These are phyloP conservation scores for Drosophila ercepeae DNA, from an alignment of 1,140 invertebrate species.

Conservation along the genomic window DNA sequence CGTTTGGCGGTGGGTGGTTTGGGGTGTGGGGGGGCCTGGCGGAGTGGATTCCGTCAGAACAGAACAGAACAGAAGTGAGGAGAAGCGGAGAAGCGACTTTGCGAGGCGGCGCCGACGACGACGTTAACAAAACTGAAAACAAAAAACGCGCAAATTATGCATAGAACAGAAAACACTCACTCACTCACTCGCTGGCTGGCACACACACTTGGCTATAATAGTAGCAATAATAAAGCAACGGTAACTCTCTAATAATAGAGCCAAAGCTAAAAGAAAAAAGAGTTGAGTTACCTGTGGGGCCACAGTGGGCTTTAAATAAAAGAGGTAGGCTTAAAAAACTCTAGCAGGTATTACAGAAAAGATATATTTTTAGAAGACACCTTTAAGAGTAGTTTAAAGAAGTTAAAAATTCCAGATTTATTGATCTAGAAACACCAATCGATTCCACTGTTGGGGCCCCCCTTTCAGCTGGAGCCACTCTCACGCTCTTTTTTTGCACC, in stretches of 20 bases:
- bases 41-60: too few species aligned
- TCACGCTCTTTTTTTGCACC: constrained; percentile 28
- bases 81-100: constrained; percentile 38
- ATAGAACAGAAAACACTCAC: constrained; percentile 60
- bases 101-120: constrained; percentile 70
- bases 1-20: background rate
- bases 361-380: background rate
- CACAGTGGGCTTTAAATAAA: background rate
- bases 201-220: constrained; percentile 45
- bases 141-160: constrained; percentile 79
- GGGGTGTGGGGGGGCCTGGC: background rate
- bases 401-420: background rate
- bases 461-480: constrained; percentile 42
- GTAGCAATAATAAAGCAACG: constrained; percentile 76
- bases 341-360: background rate
- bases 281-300: constrained; percentile 3
- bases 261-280: constrained; percentile 31
- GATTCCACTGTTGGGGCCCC: background rate
- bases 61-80: background rate
- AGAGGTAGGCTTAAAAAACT: background rate
- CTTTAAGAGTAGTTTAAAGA: background rate
- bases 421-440: background rate
- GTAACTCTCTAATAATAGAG: constrained; percentile 81
- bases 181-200: constrained; percentile 3
- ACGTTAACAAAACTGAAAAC: constrained; percentile 80